Base-by-base conservation (phyloP, 2,888 invertebrate species). In the Steromphala cineraria region DNA sequence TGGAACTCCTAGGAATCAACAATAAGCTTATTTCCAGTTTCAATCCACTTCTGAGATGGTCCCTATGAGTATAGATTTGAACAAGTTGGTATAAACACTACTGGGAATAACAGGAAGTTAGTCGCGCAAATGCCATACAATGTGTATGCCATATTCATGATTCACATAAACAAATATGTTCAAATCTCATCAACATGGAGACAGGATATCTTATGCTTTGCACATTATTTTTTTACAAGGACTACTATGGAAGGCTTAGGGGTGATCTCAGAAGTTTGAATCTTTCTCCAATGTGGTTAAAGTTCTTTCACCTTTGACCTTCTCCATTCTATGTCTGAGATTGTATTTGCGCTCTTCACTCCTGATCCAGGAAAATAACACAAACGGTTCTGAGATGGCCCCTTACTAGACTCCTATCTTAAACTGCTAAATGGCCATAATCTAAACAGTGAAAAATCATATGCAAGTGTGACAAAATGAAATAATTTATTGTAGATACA, bases 181-280 rank as follows among this genome's bases (percentile, higher is more conserved):
- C 67, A 67, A n/a, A 19, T 56, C 36, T 71, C 36, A 71, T n/a
- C 31, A 71, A 71, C 71, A 71, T 71, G 71, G 40, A 71, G 31
- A 71, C 71, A 71, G 71, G 24, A 71, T 71, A 19, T 71, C 40
- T 71, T 71, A 71, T 71, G 71, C 71, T 71, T 71, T 40, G 40
- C 71, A 71, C 71, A 71, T 71, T 36, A 46, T 46, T 71, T 71
- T 67, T 71, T 71, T 71, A 71, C 71, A 71, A 71, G 36, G 71
- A 71, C 71, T 71, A 71, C 36, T 36, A 71, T 71, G 71, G 71
- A 71, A 36, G 71, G 71, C 71, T 71, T 36, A 71, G 62, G 71
- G 71, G 71, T 19, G 17, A 36, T 71, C 71, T 71, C 71, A 31
- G 19, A 71, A 71, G 71, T 71, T 36, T 71, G 19, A 36, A 36